Percentiles rank a stretch among this genome's conserved stretches.
Conservation (phyloP, 2,888 invertebrate genomes). For the Daptonema setosum region DNA sequence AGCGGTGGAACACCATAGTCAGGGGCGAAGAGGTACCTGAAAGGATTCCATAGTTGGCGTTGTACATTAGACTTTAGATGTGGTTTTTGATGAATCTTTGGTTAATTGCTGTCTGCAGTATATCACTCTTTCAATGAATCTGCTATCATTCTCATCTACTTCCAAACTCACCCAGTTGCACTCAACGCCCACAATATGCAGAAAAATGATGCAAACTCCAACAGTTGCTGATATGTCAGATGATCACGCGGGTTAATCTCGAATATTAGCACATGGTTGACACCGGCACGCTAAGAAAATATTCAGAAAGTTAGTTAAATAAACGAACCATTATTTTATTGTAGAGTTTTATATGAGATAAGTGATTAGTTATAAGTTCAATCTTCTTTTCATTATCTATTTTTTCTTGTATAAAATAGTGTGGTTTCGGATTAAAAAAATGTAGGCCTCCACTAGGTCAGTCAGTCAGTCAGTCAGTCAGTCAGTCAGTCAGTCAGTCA, state of each 20-base stretch:
- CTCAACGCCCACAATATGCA: constrained; percentile 28
- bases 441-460: no score
- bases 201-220: constrained; percentile 34
- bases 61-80: background rate
- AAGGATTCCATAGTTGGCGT: background rate
- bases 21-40: constrained; percentile 60
- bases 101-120: no score
- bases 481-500: no score
- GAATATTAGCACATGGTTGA: constrained; percentile 38
- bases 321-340: background rate
- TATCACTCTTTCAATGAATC: no score
- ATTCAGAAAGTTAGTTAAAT: background rate
- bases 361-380: no score
- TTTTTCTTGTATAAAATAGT: no score
- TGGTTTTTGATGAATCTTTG: background rate
- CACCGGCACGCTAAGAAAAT: constrained; percentile 34
- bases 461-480: no score
- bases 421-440: no score
- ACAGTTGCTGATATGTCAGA: constrained; percentile 33
- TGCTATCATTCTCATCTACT: background rate
- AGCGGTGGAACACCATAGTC: constrained; percentile 70
- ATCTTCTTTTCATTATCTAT: no score
- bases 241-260: constrained; percentile 37
- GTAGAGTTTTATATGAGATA: no score
- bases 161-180: no score